These are phyloP conservation scores for Polydrusus tereticollis DNA, from an alignment of 2,888 invertebrate species.

Conservation along the genomic window DNA sequence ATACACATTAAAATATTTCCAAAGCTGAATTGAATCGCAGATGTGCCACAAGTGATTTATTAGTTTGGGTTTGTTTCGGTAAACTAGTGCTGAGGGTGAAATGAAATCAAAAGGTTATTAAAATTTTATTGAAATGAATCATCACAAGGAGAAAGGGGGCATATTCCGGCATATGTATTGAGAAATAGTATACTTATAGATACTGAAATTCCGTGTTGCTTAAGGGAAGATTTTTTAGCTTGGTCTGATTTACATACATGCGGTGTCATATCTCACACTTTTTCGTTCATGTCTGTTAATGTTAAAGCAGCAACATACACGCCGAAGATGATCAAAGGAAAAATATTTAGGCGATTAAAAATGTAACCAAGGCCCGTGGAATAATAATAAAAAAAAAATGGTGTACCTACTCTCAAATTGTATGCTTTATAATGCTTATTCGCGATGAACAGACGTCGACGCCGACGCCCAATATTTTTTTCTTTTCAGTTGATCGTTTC, in stretches of 20 bases:
- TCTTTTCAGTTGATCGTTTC: background rate
- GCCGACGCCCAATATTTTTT: background rate
- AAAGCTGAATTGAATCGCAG: conserved; percentile 12
- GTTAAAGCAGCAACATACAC: no score
- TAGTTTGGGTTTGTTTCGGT: background rate
- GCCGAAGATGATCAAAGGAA: no score
- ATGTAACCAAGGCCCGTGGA: no score
- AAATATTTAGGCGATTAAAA: no score
- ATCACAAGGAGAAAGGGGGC: background rate
- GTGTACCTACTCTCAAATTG: background rate
- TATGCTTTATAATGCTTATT: no score
- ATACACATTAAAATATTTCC: conserved; percentile 10
- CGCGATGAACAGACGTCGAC: no score
- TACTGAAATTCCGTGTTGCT: no score
- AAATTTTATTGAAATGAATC: conserved; percentile 15
- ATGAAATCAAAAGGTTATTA: conserved; percentile 14
- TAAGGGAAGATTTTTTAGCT: no score
- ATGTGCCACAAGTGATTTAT: conserved; percentile 10
- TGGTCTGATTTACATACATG: no score
- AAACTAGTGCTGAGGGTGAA: background rate
- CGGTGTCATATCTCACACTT: no score
- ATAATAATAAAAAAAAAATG: background rate
- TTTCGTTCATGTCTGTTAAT: no score
- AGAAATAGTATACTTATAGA: no score
- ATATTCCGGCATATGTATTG: background rate